phyloP scores from a whole-genome alignment of 2,113 vertebrate genomes.

The Rhynchomys soricoides region DNA sequence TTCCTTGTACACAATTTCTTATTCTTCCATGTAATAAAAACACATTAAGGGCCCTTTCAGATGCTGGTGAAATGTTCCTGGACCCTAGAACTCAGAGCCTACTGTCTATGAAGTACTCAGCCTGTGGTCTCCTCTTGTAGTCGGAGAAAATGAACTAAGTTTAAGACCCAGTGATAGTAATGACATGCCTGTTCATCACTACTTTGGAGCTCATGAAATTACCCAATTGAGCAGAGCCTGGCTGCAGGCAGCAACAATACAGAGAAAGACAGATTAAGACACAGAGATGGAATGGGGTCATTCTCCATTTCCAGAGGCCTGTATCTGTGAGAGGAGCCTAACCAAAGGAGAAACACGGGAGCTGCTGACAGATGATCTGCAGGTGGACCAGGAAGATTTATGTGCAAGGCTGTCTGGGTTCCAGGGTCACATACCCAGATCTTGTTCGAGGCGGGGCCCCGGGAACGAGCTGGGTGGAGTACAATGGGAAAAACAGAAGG shows the following conservation, averaged over 20 bases:
- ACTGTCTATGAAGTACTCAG: not conserved
- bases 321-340: not conserved
- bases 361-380: slow-evolving; percentile 72
- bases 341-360: not conserved
- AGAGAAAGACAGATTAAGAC: not conserved
- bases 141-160: not conserved
- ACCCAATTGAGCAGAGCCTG: not conserved
- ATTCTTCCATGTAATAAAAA: not conserved
- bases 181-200: not conserved
- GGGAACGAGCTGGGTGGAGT: slow-evolving; percentile 11
- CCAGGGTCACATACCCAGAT: slow-evolving; percentile 64
- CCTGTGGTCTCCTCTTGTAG: too few relatives aligned
- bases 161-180: not conserved
- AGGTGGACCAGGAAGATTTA: slow-evolving; percentile 75
- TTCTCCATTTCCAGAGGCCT: not conserved
- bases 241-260: not conserved
- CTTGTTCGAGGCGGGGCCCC: slow-evolving; percentile 57
- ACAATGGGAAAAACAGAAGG: slow-evolving; percentile 68
- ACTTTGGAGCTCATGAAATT: not conserved
- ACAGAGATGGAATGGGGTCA: not conserved
- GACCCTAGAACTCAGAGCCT: not conserved
- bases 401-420: slow-evolving; percentile 58
- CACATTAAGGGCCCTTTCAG: too few relatives aligned
- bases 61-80: not conserved
- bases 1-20: not conserved